phyloP scores from a whole-genome alignment of 2,888 invertebrate species.

The Steinernema hermaphroditum region DNA sequence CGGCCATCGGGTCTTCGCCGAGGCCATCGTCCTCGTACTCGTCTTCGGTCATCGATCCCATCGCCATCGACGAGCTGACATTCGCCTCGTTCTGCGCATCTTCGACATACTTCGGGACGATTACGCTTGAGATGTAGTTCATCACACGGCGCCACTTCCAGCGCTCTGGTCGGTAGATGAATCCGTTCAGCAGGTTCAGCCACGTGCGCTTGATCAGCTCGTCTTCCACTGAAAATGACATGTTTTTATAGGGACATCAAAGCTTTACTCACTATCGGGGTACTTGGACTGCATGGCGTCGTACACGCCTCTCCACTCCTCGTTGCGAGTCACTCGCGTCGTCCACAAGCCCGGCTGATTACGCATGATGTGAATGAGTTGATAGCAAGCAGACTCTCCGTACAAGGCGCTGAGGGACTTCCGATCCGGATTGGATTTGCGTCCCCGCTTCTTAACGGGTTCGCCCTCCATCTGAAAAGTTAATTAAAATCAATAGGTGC shows the following conservation, averaged over 20 bases:
- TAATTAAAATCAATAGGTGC: no score
- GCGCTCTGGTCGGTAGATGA: slow-evolving; percentile 17
- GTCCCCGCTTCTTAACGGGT: slow-evolving; percentile 1
- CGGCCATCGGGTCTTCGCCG: not conserved
- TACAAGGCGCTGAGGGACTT: not conserved
- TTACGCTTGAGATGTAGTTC: not conserved
- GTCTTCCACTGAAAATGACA: slow-evolving; percentile 9
- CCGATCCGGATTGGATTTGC: slow-evolving; percentile 8
- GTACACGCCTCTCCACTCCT: not conserved
- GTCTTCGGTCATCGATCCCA: not conserved
- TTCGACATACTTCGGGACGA: not conserved
- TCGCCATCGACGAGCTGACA: slow-evolving; percentile 7
- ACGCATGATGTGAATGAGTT: not conserved
- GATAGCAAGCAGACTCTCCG: not conserved
- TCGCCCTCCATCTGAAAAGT: slow-evolving; percentile 1
- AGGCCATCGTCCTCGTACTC: not conserved
- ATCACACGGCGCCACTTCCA: slow-evolving; percentile 17
- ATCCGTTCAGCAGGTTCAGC: slow-evolving; percentile 14
- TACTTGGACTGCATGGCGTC: not conserved
- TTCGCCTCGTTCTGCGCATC: slow-evolving; percentile 8
- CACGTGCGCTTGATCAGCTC: not conserved
- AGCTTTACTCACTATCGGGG: slow-evolving; percentile 5
- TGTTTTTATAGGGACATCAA: no score
- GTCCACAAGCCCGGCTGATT: not conserved
- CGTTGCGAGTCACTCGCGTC: not conserved